Conservation (phyloP, 2,888 invertebrate genomes). For the Drosophila neonasuta region DNA sequence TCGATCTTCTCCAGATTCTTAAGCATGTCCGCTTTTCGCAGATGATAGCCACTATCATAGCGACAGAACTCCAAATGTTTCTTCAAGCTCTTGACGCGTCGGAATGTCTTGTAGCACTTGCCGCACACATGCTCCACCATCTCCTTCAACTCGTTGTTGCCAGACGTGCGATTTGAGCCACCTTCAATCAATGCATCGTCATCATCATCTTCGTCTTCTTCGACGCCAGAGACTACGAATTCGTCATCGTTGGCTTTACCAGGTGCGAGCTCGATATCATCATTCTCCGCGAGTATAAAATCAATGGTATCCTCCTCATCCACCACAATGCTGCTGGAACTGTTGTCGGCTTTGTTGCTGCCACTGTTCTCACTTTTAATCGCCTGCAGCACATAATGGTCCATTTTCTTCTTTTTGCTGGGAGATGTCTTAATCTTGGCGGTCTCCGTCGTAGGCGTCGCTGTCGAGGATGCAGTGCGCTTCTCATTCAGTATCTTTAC, state of each 20-base stretch:
- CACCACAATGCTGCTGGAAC: conserved; percentile 29
- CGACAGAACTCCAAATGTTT: conserved; percentile 80
- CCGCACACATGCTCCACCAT: conserved; percentile 82
- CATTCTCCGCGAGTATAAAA: conserved; percentile 73
- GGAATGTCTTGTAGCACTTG: conserved; percentile 81
- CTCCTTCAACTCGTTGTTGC: conserved; percentile 69
- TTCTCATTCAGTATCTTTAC: conserved; percentile 67
- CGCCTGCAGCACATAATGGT: conserved; percentile 77
- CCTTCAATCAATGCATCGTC: conserved; percentile 35
- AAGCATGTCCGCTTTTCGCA: conserved; percentile 79
- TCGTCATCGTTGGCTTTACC: conserved; percentile 51
- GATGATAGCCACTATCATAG: conserved; percentile 77
- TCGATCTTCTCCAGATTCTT: conserved; percentile 80
- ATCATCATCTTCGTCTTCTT: conserved; percentile 63
- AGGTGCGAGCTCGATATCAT: conserved; percentile 46
- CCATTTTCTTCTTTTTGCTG: conserved; percentile 70
- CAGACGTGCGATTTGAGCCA: conserved; percentile 19
- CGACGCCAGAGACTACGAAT: conserved; percentile 59
- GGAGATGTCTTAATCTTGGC: conserved; percentile 62
- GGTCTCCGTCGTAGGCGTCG: conserved; percentile 48
- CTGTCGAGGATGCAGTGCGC: conserved; percentile 26
- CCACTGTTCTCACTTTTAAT: conserved; percentile 69
- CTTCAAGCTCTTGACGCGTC: conserved; percentile 77
- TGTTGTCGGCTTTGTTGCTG: conserved; percentile 45
- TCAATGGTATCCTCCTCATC: conserved; percentile 75